Base-by-base conservation (phyloP, 37 sponge, comb jelly and placozoan species). In the Halisarca cf. caerulea region DNA sequence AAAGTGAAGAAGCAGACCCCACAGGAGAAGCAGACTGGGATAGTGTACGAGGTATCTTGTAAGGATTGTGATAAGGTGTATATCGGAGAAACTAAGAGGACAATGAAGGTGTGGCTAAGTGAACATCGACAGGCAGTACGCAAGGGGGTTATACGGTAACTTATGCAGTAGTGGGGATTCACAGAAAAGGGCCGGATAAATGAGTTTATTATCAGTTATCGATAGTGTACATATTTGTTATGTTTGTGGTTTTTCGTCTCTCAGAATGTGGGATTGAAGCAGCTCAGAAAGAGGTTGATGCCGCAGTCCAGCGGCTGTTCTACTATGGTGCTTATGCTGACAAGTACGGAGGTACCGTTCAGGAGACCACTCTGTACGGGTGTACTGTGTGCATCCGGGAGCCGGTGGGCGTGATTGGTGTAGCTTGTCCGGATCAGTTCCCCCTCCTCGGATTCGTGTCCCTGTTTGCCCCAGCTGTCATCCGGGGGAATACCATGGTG, bases 301-400 rank as follows among this genome's bases (percentile, higher is more conserved):
- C 82, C 18, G 37, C 99, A 41, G 90, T 98, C 41, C 91, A 92
- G 80, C 32, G 96, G n/a, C 93, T 98, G 33, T 98, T 96, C 86
- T 86, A 93, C 80, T 96, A 94, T 88, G 99, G 97, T 21, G 99
- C 97, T 25, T 96, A 96, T 86, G 96, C 97, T 82, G 99, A 98
- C 93, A 97, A 97, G 53, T 97, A 90, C 42, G 98, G 98, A 34
- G 96, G 98, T 0, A 66, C 78, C 25, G 98, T 97, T 24, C 97
- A 97, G 97, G 97, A 97, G 77, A 97, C 97, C 20, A 92, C 88
- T 25, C 84, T 97, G 61, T 97, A 97, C 82, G 97, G 97, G 27
- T 85, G 87, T 39, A 97, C 97, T 35, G 96, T 94, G 17, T 43
- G 86, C 43, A 86, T 97, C 66, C 87, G 95, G 64, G 98, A 98